These are phyloP conservation scores for Columba janthina DNA, from an alignment of 2,113 vertebrate genomes.

Conservation along the genomic window DNA sequence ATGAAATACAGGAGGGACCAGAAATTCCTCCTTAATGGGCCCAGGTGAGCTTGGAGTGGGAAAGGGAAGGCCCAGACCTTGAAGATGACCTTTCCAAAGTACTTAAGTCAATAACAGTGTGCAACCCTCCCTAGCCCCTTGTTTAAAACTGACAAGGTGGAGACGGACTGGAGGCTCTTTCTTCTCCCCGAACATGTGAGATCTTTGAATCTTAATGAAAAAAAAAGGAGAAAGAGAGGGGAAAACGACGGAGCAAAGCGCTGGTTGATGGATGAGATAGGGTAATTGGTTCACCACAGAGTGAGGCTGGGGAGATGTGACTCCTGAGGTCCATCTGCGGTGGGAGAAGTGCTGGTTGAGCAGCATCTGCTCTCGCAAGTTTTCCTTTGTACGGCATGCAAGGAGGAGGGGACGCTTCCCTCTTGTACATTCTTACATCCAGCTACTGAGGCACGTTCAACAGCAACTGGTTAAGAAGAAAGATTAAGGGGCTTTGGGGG, in stretches of 20 bases:
- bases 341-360: neutral
- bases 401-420: neutral
- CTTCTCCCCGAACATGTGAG: neutral
- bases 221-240: neutral
- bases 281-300: neutral
- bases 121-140: neutral
- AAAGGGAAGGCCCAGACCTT: slow-evolving; percentile 53
- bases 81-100: slow-evolving; percentile 64
- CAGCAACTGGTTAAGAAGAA: slow-evolving; percentile 12
- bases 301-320: neutral
- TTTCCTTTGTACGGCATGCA: neutral
- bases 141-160: slow-evolving; percentile 56
- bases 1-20: neutral
- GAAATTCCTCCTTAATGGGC: slow-evolving; percentile 70
- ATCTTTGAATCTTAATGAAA: slow-evolving; percentile 42
- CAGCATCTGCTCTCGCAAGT: neutral
- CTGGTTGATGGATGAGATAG: neutral
- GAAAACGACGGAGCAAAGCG: neutral
- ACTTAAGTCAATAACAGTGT: slow-evolving; percentile 51
- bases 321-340: neutral
- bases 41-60: slow-evolving; percentile 60
- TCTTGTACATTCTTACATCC: neutral
- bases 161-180: slow-evolving; percentile 54
- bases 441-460: neutral
- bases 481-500: slow-evolving; percentile 34